Evolutionary conservation across 2,113 vertebrate genomes (phyloP).

Genomic region (Tenrec ecaudatus): DNA sequence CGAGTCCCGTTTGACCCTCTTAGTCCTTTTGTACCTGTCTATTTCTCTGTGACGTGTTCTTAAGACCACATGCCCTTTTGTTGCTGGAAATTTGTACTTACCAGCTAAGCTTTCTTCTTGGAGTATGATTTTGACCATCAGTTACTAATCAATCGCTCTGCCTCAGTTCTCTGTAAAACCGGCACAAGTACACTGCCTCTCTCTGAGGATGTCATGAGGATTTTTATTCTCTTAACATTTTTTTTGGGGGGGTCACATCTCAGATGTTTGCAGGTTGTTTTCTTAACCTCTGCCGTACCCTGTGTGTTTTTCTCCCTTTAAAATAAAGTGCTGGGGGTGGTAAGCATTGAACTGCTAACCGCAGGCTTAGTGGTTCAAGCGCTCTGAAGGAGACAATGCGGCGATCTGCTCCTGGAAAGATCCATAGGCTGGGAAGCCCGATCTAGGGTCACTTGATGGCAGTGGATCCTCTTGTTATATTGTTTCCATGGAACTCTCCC

Average conservation of each 20-base stretch:
- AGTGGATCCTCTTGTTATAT: too few species aligned
- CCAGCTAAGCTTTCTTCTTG: conserved; percentile 30
- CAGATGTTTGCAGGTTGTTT: not conserved
- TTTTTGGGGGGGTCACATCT: not conserved
- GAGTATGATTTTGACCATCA: not conserved
- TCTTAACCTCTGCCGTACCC: not conserved
- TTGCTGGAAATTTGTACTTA: not conserved
- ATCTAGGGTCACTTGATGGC: too few species aligned
- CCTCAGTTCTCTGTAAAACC: conserved; percentile 29
- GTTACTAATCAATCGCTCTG: not conserved
- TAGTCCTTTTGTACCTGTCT: not conserved
- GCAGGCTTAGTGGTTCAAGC: too few species aligned
- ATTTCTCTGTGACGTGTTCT: not conserved
- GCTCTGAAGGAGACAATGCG: too few species aligned
- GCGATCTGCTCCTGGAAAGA: too few species aligned
- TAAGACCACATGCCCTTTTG: not conserved
- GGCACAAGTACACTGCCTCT: not conserved
- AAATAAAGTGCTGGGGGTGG: too few species aligned
- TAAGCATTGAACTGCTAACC: too few species aligned
- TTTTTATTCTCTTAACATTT: not conserved
- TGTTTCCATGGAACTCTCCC: not conserved
- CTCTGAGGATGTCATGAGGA: not conserved
- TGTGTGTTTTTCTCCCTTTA: too few species aligned
- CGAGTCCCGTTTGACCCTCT: not conserved
- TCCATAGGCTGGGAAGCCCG: too few species aligned